Evolutionary conservation across 2,797 vertebrate genomes (phyloP), one percentile per base, ranked within the genome.

Genomic region (Acanthis flammea): DNA sequence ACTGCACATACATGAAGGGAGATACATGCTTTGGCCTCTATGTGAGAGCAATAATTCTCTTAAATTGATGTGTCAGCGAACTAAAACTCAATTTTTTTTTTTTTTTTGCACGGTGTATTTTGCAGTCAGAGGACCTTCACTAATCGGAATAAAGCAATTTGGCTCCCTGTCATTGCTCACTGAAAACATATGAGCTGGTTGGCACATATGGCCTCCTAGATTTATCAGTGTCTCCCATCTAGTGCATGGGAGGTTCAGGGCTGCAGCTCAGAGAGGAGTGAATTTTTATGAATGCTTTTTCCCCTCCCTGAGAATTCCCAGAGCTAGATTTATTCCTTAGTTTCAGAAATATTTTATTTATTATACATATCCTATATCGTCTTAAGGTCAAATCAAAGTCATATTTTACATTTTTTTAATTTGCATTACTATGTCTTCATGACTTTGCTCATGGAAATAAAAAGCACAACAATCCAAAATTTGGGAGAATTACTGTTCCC

Each of bases 61-160:
- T 97, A 98, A 98, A 98, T 98, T 97, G 97, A 98, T 98, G 97
- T 98, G 98, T 98, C 98, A 98, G 97, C 88, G 35, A 97, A 98
- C 97, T 98, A 97, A 98, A 97, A 98, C 97, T 97, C 97, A 97
- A 97, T 98, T 96, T 98, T 97, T 97, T 96, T 97, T 97, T 97
- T 97, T 97, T 97, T 97, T 97, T 97, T 62, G 4, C 96, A 95
- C 95, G 92, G 95, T 98, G 97, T 98, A 97, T 98, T 98, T 98
- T 98, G 96, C 97, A 98, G 97, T 97, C 97, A 98, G 96, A 97
- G 95, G 96, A 96, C 97, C 95, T 97, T 98, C 96, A 97, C 97
- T 98, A 98, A 98, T 98, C 97, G 92, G 98, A 97, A 97, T 98
- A 98, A 98, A 98, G 97, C 98, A 98, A 98, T 98, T 98, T 98